A percentile compares a stretch with the other conserved stretches of the same genome.
These are phyloP conservation scores for Drosophila equinoxialis DNA, from an alignment of 1,140 invertebrate species.

Conservation along the genomic window DNA sequence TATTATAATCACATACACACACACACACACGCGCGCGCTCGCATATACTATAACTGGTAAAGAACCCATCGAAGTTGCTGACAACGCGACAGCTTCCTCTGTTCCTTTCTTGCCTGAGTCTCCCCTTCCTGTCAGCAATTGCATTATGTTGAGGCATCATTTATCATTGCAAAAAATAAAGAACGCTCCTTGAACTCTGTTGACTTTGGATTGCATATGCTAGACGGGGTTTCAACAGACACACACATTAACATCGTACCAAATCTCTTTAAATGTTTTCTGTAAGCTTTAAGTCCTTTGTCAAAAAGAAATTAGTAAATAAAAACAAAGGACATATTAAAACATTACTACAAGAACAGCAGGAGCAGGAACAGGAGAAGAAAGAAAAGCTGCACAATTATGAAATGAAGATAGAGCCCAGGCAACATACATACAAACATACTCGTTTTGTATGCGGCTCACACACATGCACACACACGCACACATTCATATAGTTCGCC, in stretches of 20 bases:
- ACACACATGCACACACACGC: constrained; percentile 13
- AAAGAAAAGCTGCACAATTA: constrained; percentile 55
- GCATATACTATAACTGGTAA: neutral
- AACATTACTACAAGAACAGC: constrained; percentile 45
- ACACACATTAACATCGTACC: neutral
- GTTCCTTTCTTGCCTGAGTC: constrained; percentile 2
- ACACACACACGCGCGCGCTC: neutral
- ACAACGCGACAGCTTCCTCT: constrained; percentile 22
- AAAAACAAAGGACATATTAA: constrained; percentile 77
- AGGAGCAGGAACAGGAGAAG: constrained; percentile 16
- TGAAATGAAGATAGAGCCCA: constrained; percentile 44
- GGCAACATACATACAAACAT: neutral
- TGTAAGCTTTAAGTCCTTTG: constrained; percentile 64
- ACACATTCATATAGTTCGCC: constrained; percentile 29
- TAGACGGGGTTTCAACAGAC: constrained; percentile 4
- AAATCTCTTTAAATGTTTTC: constrained; percentile 57
- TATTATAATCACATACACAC: constrained; percentile 70
- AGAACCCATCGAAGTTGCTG: constrained; percentile 45
- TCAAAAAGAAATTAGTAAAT: constrained; percentile 72
- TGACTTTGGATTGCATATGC: constrained; percentile 69
- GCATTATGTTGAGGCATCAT: constrained; percentile 76
- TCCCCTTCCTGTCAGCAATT: constrained; percentile 67
- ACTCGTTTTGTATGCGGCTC: constrained; percentile 17
- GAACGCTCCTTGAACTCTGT: constrained; percentile 60
- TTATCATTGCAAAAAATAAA: constrained; percentile 78